These are phyloP conservation scores for Carterocephalus palaemon DNA, from an alignment of 2,888 invertebrate species.

Conservation along the genomic window DNA sequence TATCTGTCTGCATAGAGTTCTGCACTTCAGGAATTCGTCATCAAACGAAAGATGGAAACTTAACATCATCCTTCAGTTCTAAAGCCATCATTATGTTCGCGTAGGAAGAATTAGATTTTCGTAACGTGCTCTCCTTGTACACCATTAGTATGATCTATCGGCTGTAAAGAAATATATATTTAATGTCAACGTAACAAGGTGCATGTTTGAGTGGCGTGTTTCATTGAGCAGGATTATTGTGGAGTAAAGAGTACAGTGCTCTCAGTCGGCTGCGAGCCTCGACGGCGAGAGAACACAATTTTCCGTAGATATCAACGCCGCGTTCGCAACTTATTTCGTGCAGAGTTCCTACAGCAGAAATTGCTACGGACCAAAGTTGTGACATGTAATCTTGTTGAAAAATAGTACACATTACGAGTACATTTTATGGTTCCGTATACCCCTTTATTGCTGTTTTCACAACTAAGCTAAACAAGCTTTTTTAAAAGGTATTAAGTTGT, in stretches of 20 bases:
- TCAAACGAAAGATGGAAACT: constrained; percentile 54
- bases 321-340: constrained; percentile 66
- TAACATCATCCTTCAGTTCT: constrained; percentile 63
- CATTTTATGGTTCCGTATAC: no score
- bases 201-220: constrained; percentile 37
- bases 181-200: constrained; percentile 38
- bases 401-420: no score
- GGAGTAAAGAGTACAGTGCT: constrained; percentile 51
- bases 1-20: constrained; percentile 51
- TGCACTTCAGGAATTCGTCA: constrained; percentile 45
- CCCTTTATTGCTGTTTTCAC: no score
- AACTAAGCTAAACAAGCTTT: no score
- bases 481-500: no score
- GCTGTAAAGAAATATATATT: constrained; percentile 39
- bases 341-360: constrained; percentile 10
- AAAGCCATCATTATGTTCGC: constrained; percentile 73
- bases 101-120: constrained; percentile 71
- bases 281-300: constrained; percentile 47
- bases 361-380: constrained; percentile 3
- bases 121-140: constrained; percentile 55
- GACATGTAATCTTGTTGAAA: background rate
- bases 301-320: constrained; percentile 37
- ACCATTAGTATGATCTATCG: constrained; percentile 31
- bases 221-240: constrained; percentile 46
- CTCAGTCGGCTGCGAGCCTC: constrained; percentile 70